These are phyloP conservation scores for Tetragonisca angustula DNA, from an alignment of 2,888 invertebrate species.

Conservation along the genomic window DNA sequence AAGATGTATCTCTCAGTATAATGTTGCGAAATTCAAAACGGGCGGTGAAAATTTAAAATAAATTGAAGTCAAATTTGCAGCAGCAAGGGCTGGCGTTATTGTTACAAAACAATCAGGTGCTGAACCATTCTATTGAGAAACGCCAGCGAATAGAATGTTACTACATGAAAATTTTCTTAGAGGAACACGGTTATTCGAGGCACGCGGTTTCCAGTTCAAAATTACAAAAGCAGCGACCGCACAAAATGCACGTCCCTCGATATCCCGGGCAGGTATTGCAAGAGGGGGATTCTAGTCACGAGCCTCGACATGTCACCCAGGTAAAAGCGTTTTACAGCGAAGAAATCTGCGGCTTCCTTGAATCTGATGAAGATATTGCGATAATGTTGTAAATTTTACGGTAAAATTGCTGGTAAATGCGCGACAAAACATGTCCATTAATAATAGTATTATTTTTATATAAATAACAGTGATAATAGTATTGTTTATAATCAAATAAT, in stretches of 20 bases:
- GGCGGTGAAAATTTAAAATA: background rate
- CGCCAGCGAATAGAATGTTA: background rate
- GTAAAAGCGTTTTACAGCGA: slow-evolving; percentile 39
- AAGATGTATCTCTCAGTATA: background rate
- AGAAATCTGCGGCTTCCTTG: slow-evolving; percentile 27
- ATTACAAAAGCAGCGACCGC: slow-evolving; percentile 42
- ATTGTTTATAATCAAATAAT: background rate
- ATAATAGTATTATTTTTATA: too few relatives aligned
- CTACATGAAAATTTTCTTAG: slow-evolving; percentile 24
- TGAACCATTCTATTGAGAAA: background rate
- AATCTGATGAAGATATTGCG: slow-evolving; percentile 6
- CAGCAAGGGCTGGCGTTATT: background rate
- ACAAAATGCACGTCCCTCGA: slow-evolving; percentile 29
- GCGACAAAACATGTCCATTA: too few relatives aligned
- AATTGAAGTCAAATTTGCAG: background rate
- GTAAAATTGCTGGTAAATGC: background rate
- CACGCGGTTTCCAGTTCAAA: slow-evolving; percentile 20
- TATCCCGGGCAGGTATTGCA: slow-evolving; percentile 28
- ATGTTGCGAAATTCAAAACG: background rate
- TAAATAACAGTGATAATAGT: background rate
- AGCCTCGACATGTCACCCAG: slow-evolving; percentile 54
- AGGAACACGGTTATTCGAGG: slow-evolving; percentile 19
- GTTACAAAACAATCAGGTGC: background rate
- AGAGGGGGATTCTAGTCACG: slow-evolving; percentile 60
- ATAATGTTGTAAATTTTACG: background rate